phyloP scores from a whole-genome alignment of 2,113 vertebrate genomes.

The Platysteira castanea region DNA sequence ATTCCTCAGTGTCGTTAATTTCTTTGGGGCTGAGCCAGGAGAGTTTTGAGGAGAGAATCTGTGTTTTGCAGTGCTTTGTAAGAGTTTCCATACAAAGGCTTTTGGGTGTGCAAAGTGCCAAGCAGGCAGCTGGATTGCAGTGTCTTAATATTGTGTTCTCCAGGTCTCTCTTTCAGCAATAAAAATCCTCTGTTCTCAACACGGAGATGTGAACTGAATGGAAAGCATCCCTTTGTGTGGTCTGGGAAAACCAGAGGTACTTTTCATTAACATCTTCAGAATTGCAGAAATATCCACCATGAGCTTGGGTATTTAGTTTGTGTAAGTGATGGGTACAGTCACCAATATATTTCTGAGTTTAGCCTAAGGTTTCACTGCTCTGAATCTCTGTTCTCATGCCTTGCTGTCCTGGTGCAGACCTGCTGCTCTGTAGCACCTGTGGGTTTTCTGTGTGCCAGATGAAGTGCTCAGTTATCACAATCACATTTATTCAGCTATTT shows the following conservation, averaged over 20 bases:
- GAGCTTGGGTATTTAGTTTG: background rate
- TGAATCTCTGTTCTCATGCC: background rate
- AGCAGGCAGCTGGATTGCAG: background rate
- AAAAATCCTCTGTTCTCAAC: background rate
- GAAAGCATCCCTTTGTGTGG: background rate
- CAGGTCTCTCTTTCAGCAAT: background rate
- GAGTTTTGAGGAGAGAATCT: background rate
- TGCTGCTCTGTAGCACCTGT: background rate
- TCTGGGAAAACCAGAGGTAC: background rate
- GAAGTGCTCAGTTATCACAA: conserved; percentile 32
- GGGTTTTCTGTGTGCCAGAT: background rate
- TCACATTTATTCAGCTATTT: conserved; percentile 23
- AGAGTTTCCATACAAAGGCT: background rate
- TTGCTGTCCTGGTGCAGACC: background rate
- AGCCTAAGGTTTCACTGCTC: background rate
- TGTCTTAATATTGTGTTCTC: background rate
- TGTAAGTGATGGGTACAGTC: background rate
- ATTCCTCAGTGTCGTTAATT: background rate
- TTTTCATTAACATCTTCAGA: background rate
- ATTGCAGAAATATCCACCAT: background rate
- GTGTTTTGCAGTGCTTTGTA: background rate
- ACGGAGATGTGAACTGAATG: background rate
- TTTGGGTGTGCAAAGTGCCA: background rate
- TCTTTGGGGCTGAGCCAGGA: background rate
- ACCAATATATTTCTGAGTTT: background rate